phyloP scores from a whole-genome alignment of 2,113 vertebrate species.

The Pantherophis guttatus region DNA sequence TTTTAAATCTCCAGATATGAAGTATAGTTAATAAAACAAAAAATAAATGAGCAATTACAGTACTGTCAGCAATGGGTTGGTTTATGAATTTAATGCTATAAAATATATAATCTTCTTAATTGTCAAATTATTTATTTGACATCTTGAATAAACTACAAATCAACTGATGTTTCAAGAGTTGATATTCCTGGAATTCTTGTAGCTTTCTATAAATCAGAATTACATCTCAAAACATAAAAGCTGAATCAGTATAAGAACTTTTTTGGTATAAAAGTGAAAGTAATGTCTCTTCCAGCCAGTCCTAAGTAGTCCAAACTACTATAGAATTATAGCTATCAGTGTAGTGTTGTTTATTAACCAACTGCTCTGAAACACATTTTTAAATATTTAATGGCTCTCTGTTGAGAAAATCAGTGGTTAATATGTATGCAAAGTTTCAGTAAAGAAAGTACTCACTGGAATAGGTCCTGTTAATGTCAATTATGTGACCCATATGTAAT shows the following conservation, averaged over 20 bases:
- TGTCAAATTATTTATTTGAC: neutral
- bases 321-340: constrained; percentile 12
- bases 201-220: neutral
- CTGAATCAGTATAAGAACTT: neutral
- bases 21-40: constrained; percentile 61
- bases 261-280: constrained; percentile 36
- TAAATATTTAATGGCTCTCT: constrained; percentile 28
- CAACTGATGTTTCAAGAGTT: neutral
- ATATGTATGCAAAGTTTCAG: constrained; percentile 28
- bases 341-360: neutral
- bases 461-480: constrained; percentile 7
- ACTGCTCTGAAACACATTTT: constrained; percentile 13
- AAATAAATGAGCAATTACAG: constrained; percentile 21
- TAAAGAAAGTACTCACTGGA: neutral
- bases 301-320: neutral
- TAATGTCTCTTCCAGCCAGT: constrained; percentile 23
- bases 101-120: neutral
- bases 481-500: neutral
- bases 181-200: neutral
- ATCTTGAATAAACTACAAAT: neutral
- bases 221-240: neutral
- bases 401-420: neutral
- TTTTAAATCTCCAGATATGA: constrained; percentile 37
- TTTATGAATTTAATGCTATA: constrained; percentile 3
- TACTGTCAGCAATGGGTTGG: neutral